Percentiles rank a stretch among this genome's conserved stretches.
Conservation (phyloP, 92 coral and sea anemone genomes). For the Meandrina meandrites region DNA sequence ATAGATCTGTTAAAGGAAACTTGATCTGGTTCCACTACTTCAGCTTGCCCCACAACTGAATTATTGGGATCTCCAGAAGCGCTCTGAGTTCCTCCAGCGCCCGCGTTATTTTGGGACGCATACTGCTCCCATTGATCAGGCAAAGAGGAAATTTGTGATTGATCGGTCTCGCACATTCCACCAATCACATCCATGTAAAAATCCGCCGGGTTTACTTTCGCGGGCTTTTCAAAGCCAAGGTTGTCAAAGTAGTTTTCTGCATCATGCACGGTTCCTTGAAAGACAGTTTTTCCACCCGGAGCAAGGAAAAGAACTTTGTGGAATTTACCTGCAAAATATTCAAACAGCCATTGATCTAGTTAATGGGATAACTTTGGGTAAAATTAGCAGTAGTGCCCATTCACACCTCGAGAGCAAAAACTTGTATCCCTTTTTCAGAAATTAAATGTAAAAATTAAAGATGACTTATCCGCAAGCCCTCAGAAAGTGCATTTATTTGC, state of each 20-base stretch:
- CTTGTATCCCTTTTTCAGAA: too few relatives aligned
- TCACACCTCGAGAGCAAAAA: too few relatives aligned
- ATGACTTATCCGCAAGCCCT: too few relatives aligned
- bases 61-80: not conserved
- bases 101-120: not conserved
- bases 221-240: constrained; percentile 66
- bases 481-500: too few relatives aligned
- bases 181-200: constrained; percentile 93
- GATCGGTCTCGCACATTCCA: constrained; percentile 22
- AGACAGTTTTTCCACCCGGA: constrained; percentile 88
- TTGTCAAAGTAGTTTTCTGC: constrained; percentile 66
- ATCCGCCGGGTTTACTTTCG: constrained; percentile 87
- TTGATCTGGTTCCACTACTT: not conserved
- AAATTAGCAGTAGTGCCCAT: too few relatives aligned
- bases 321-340: constrained; percentile 53
- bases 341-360: not conserved
- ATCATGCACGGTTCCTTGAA: constrained; percentile 73
- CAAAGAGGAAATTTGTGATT: not conserved
- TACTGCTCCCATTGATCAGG: not conserved
- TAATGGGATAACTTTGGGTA: too few relatives aligned
- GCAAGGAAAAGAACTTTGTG: constrained; percentile 88
- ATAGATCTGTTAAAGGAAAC: too few relatives aligned
- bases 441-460: too few relatives aligned
- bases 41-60: not conserved
- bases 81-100: not conserved